These are phyloP conservation scores for Serinus canaria DNA, from an alignment of 2,113 vertebrate species.

Conservation along the genomic window DNA sequence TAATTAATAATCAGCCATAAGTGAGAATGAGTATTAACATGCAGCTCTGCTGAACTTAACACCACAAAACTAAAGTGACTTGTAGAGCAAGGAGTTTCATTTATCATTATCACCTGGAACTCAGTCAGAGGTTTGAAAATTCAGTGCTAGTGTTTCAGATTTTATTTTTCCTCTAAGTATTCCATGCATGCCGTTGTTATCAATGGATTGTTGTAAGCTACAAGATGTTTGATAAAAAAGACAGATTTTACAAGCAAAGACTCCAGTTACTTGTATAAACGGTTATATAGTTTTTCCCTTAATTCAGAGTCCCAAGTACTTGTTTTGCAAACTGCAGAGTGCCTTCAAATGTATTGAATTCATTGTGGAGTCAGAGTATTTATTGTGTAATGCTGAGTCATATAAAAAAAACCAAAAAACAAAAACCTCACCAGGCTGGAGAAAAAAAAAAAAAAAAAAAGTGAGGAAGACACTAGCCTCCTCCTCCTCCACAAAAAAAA, in stretches of 20 bases:
- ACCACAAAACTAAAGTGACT: background rate
- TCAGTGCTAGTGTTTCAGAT: background rate
- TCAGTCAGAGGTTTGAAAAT: background rate
- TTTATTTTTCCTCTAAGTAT: constrained; percentile 9
- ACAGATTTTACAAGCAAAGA: constrained; percentile 18
- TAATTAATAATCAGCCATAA: background rate
- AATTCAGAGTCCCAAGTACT: background rate
- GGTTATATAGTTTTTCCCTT: background rate
- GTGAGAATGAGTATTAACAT: background rate
- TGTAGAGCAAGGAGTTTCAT: background rate
- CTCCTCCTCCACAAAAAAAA: background rate
- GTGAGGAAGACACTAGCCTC: background rate
- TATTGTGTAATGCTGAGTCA: constrained; percentile 40
- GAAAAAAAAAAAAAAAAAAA: background rate
- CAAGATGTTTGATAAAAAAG: background rate
- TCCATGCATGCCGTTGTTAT: background rate
- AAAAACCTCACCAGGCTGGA: background rate
- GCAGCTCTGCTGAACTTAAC: background rate
- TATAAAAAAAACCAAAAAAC: background rate
- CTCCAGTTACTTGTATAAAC: background rate
- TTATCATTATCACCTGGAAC: background rate
- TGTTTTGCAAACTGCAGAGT: constrained; percentile 38
- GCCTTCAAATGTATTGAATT: constrained; percentile 9
- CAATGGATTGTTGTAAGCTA: background rate
- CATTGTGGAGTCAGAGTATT: background rate